Conservation (phyloP, 2,113 vertebrate species). For the Sprattus sprattus region DNA sequence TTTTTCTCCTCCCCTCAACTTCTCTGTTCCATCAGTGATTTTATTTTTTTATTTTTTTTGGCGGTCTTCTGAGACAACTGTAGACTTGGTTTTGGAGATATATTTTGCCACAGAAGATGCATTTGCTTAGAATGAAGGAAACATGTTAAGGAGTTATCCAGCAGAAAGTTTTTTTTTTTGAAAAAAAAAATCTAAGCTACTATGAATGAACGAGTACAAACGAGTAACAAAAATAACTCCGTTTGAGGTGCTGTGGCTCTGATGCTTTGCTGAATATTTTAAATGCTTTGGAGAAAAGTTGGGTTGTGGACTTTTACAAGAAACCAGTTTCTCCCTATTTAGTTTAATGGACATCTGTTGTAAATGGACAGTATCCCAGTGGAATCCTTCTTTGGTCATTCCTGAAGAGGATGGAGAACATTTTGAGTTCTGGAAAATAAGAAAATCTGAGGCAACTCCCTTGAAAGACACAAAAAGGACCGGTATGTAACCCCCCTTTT, state of each 20-base stretch:
- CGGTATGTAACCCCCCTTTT: background rate
- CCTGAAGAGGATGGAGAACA: background rate
- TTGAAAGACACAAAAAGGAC: background rate
- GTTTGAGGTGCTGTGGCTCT: background rate
- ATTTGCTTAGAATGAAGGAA: constrained; percentile 3
- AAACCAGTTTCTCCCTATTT: background rate
- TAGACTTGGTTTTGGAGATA: background rate
- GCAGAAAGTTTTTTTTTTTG: background rate
- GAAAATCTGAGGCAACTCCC: background rate
- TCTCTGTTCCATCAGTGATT: background rate
- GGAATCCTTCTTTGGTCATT: background rate
- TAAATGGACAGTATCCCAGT: constrained; percentile 5
- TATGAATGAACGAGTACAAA: background rate
- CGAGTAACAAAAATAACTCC: background rate
- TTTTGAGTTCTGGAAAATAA: background rate
- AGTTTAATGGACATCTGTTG: background rate
- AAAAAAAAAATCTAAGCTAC: background rate
- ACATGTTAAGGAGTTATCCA: background rate
- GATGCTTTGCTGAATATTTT: background rate
- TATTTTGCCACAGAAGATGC: constrained; percentile 2
- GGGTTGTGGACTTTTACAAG: background rate
- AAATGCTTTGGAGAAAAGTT: background rate
- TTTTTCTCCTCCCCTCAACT: background rate
- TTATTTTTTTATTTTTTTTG: background rate
- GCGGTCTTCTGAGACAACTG: background rate